A percentile compares a stretch with the other conserved stretches of the same genome.
Conservation (phyloP, 2,888 invertebrate species). For the Metacarcinus magister region DNA sequence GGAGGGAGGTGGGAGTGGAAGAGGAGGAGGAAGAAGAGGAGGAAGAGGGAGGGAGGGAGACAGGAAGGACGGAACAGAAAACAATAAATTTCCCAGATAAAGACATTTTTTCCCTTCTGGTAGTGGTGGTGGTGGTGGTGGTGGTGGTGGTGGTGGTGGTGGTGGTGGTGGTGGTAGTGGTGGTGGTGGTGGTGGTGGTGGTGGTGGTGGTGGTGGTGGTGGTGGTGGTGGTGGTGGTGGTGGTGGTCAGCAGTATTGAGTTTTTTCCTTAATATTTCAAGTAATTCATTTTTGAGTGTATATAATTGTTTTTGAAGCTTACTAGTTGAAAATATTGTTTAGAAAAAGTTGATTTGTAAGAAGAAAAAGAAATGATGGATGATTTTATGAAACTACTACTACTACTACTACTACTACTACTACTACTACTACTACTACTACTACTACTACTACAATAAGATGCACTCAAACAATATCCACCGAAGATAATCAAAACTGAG, state of each 20-base stretch:
- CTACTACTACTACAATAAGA: background rate
- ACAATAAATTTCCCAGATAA: background rate
- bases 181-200: background rate
- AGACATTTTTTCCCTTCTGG: background rate
- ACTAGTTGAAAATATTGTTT: no score
- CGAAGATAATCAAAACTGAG: background rate
- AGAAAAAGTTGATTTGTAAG: no score
- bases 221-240: background rate
- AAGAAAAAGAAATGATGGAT: background rate
- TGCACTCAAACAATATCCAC: background rate
- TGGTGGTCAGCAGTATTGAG: background rate
- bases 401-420: constrained; percentile 6
- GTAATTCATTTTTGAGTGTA: background rate
- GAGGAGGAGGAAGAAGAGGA: background rate
- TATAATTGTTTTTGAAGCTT: background rate
- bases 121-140: background rate
- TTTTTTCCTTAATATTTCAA: background rate
- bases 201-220: constrained; percentile 10
- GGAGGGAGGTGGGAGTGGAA: background rate
- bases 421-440: background rate
- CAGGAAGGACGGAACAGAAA: background rate
- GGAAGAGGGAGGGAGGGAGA: background rate
- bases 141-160: background rate
- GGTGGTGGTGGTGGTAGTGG: background rate
- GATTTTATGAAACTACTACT: background rate